A percentile compares a stretch with the other conserved stretches of the same genome.
Evolutionary conservation across 2,888 invertebrate genomes (phyloP).

Genomic region (Cantharis lateralis): DNA sequence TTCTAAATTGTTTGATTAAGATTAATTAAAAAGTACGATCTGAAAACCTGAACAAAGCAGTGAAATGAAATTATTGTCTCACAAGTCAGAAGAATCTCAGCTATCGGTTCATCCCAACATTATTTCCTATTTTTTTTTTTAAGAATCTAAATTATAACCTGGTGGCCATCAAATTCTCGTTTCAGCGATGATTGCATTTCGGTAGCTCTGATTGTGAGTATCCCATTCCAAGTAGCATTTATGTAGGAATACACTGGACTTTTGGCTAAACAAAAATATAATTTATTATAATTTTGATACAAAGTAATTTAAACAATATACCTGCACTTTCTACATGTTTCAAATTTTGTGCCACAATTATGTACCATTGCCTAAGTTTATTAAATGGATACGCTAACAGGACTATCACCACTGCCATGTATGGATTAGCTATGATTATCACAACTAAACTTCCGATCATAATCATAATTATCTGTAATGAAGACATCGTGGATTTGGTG

Average conservation of each 20-base stretch:
- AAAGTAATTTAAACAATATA: conserved; percentile 37
- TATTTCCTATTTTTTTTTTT: too few relatives aligned
- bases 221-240: conserved; percentile 76
- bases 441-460: conserved; percentile 61
- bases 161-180: conserved; percentile 60
- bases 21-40: too few relatives aligned
- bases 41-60: too few relatives aligned
- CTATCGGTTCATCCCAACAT: too few relatives aligned
- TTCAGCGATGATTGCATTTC: conserved; percentile 68
- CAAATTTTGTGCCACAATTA: conserved; percentile 71
- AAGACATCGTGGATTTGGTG: conserved; percentile 35
- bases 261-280: conserved; percentile 64
- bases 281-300: background rate
- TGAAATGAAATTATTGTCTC: too few relatives aligned
- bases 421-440: conserved; percentile 60
- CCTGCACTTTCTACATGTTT: conserved; percentile 71
- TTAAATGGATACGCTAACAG: conserved; percentile 66
- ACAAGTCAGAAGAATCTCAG: too few relatives aligned
- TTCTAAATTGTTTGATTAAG: too few relatives aligned
- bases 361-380: conserved; percentile 66
- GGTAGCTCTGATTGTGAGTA: conserved; percentile 80
- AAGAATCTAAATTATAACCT: too few relatives aligned
- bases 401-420: conserved; percentile 55
- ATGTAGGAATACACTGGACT: conserved; percentile 85
- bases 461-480: conserved; percentile 52